Conservation (phyloP, 2,113 vertebrate species). For the Caloenas nicobarica region DNA sequence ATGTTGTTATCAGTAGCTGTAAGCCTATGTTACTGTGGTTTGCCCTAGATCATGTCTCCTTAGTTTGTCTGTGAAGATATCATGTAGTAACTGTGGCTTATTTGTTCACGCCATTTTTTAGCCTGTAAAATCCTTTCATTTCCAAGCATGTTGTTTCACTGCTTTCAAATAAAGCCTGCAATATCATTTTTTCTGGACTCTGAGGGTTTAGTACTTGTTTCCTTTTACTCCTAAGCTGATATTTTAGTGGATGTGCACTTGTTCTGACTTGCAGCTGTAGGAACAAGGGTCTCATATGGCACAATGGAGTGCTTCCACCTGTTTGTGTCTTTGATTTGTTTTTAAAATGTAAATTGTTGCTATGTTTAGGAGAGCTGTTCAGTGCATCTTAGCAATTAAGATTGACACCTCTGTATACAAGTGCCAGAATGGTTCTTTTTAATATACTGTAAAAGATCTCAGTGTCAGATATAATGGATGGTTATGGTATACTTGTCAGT, state of each 20-base stretch:
- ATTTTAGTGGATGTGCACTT: background rate
- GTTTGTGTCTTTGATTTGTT: conserved; percentile 24
- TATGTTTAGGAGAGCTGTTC: conserved; percentile 33
- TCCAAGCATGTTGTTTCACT: background rate
- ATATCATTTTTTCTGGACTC: background rate
- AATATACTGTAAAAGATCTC: background rate
- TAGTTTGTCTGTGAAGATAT: background rate
- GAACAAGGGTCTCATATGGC: background rate
- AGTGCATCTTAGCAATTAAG: conserved; percentile 28
- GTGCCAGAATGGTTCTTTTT: conserved; percentile 31
- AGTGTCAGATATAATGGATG: conserved; percentile 16
- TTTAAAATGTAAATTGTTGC: conserved; percentile 51
- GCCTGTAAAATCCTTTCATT: background rate
- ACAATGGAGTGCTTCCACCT: conserved; percentile 45
- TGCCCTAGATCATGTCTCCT: background rate
- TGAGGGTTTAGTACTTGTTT: background rate
- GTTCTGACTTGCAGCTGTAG: background rate
- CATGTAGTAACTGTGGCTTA: background rate
- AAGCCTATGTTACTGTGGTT: background rate
- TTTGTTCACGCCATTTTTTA: background rate
- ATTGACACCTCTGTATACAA: conserved; percentile 20
- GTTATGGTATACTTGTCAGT: conserved; percentile 15
- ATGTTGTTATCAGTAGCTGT: background rate
- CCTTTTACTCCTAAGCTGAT: background rate
- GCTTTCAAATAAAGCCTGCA: background rate